phyloP scores from a whole-genome alignment of 92 coral and sea anemone genomes.

The Parazoanthus darwini region DNA sequence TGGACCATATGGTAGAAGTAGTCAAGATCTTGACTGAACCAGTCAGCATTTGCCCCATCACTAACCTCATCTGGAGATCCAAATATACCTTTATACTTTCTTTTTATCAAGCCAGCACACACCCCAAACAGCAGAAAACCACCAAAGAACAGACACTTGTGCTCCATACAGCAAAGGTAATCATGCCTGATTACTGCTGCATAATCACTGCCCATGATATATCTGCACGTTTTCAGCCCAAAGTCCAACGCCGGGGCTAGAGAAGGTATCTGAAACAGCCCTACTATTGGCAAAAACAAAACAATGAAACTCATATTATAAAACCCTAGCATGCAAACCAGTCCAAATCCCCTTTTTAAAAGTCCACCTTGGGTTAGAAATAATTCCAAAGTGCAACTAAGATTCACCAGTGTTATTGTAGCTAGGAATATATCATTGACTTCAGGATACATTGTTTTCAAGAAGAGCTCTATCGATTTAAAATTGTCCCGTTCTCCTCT shows the following conservation, averaged over 20 bases:
- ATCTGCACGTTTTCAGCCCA: constrained; percentile 74
- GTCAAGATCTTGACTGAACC: constrained; percentile 92
- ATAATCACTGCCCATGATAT: constrained; percentile 76
- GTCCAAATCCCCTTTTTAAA: constrained; percentile 72
- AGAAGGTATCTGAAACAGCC: constrained; percentile 77
- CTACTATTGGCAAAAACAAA: constrained; percentile 76
- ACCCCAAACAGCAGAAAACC: constrained; percentile 78
- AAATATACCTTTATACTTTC: constrained; percentile 64
- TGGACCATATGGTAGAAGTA: constrained; percentile 74
- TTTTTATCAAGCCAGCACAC: constrained; percentile 63
- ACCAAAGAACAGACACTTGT: constrained; percentile 49
- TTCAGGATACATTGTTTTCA: constrained; percentile 92
- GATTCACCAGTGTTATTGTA: constrained; percentile 69
- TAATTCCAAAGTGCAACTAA: constrained; percentile 76
- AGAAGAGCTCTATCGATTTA: constrained; percentile 69
- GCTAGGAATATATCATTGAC: constrained; percentile 88
- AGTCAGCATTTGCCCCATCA: constrained; percentile 65
- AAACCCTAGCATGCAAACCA: constrained; percentile 67
- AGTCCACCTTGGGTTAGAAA: constrained; percentile 89
- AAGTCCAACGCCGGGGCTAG: constrained; percentile 68
- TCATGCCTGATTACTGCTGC: constrained; percentile 75
- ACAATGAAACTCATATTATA: constrained; percentile 85
- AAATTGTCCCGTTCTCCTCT: constrained; percentile 82
- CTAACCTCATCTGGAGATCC: constrained; percentile 66
- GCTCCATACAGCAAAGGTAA: constrained; percentile 52